Evolutionary conservation across 2,797 vertebrate species (phyloP).

Genomic region (Orestias chungarensis): DNA sequence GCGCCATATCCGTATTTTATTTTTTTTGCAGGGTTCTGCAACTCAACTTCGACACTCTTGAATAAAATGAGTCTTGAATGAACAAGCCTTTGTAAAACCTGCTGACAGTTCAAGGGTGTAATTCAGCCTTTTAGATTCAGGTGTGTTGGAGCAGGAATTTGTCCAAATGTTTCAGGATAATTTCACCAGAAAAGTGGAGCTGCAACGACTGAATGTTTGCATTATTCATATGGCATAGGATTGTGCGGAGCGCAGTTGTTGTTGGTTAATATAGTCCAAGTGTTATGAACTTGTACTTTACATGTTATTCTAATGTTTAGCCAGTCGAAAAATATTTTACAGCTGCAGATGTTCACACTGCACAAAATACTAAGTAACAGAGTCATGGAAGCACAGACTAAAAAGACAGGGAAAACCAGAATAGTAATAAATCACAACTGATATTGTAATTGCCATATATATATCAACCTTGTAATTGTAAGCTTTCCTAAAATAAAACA

Average conservation of each 20-base stretch:
- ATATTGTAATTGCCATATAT: too few relatives aligned
- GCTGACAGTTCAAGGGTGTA: not conserved
- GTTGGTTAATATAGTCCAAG: not conserved
- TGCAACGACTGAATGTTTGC: not conserved
- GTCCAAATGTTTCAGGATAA: not conserved
- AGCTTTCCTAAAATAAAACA: too few relatives aligned
- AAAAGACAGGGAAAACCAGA: not conserved
- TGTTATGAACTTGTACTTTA: not conserved
- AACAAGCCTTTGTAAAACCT: not conserved
- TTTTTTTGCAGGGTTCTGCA: too few relatives aligned
- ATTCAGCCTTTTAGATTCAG: not conserved
- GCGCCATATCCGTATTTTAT: not conserved
- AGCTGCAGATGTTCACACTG: not conserved
- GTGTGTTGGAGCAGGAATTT: not conserved
- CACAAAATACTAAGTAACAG: not conserved
- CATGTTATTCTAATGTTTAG: not conserved
- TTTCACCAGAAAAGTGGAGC: not conserved
- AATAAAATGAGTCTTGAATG: not conserved
- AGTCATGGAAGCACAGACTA: not conserved
- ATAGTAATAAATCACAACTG: too few relatives aligned
- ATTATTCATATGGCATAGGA: not conserved
- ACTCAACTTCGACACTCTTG: not conserved
- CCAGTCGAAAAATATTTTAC: not conserved
- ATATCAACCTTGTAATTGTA: too few relatives aligned
- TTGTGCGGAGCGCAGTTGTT: not conserved